A percentile compares a stretch with the other conserved stretches of the same genome.
phyloP scores from a whole-genome alignment of 1,140 invertebrate genomes.

The Anastrepha ludens region DNA sequence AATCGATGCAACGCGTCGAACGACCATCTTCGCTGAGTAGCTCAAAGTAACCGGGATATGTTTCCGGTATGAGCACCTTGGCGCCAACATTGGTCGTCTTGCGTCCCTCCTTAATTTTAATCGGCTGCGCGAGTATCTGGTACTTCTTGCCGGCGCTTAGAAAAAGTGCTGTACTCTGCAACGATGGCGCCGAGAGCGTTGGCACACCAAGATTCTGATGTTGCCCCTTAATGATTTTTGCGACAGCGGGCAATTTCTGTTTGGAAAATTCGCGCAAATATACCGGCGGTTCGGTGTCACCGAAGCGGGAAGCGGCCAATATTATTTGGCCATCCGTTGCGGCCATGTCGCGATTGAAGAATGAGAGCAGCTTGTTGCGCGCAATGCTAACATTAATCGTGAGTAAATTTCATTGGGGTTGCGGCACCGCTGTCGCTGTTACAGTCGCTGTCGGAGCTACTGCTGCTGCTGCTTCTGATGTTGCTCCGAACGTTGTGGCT shows the following conservation, averaged over 20 bases:
- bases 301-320: constrained; percentile 88
- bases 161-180: constrained; percentile 89
- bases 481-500: constrained; percentile 30
- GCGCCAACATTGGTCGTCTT: constrained; percentile 84
- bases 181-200: constrained; percentile 86
- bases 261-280: constrained; percentile 79
- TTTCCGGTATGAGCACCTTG: constrained; percentile 90
- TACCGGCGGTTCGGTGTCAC: constrained; percentile 78
- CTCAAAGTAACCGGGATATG: constrained; percentile 94
- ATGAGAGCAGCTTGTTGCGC: constrained; percentile 73
- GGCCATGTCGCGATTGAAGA: constrained; percentile 79
- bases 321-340: constrained; percentile 90
- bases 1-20: constrained; percentile 91
- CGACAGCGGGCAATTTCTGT: constrained; percentile 86
- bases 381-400: constrained; percentile 73
- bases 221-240: constrained; percentile 93
- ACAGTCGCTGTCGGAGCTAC: not conserved
- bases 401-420: constrained; percentile 73
- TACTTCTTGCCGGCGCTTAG: constrained; percentile 87
- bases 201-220: constrained; percentile 92
- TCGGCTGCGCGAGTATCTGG: constrained; percentile 91
- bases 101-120: constrained; percentile 91
- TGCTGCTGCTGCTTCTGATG: constrained; percentile 50
- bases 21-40: constrained; percentile 93
- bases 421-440: constrained; percentile 30